phyloP scores from a whole-genome alignment of 2,797 vertebrate species.

The Lagorchestes hirsutus region DNA sequence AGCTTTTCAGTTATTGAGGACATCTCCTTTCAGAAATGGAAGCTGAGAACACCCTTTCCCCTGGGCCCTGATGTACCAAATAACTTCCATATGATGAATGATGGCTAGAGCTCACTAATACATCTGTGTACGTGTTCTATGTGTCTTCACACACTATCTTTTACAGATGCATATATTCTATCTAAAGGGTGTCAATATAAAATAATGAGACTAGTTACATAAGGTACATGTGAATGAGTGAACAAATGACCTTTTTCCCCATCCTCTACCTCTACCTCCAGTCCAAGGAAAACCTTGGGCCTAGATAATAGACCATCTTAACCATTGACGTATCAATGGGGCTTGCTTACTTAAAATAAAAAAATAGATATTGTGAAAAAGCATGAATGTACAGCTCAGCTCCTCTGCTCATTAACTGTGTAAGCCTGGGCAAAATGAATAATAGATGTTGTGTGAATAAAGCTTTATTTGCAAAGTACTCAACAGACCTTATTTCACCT shows the following conservation, averaged over 20 bases:
- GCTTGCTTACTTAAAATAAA: not conserved
- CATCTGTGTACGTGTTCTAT: not conserved
- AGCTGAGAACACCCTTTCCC: slow-evolving; percentile 33
- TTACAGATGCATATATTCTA: not conserved
- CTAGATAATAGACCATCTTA: not conserved
- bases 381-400: not conserved
- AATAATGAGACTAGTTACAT: not conserved
- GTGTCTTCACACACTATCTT: not conserved
- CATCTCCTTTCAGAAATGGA: slow-evolving; percentile 39
- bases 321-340: not conserved
- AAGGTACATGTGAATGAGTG: not conserved
- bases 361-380: not conserved
- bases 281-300: not conserved
- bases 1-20: slow-evolving; percentile 60
- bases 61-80: slow-evolving; percentile 13
- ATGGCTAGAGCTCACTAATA: not conserved
- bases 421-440: not conserved
- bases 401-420: not conserved
- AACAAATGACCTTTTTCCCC: not conserved
- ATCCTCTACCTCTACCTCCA: not conserved
- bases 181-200: not conserved
- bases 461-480: not conserved
- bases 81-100: not conserved
- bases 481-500: not conserved
- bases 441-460: not conserved